Percentiles rank a stretch among this genome's conserved stretches.
Evolutionary conservation across 2,888 invertebrate genomes (phyloP).

Genomic region (Chrysopilus asiliformis): DNA sequence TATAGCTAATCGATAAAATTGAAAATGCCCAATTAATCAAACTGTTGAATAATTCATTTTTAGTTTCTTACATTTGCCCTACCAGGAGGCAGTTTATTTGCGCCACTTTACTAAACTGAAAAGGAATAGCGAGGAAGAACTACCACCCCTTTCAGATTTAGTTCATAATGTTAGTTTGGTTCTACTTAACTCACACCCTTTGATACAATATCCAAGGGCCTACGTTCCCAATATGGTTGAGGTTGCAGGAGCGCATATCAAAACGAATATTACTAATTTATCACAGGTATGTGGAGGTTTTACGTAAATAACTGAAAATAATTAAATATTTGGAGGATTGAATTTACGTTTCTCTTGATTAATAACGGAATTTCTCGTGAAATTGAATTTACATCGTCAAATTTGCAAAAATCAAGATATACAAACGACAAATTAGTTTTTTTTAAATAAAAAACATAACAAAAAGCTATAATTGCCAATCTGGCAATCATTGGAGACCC

Average conservation of each 20-base stretch:
- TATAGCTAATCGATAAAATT: slow-evolving; percentile 12
- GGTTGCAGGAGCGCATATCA: slow-evolving; percentile 29
- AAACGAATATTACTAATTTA: slow-evolving; percentile 6
- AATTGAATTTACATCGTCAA: too few relatives aligned
- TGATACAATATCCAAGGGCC: slow-evolving; percentile 29
- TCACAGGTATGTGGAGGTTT: slow-evolving; percentile 6
- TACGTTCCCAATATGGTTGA: slow-evolving; percentile 33
- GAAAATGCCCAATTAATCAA: background rate
- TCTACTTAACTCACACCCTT: slow-evolving; percentile 32
- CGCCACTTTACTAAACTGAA: slow-evolving; percentile 22
- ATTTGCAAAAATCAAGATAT: too few relatives aligned
- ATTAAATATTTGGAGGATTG: too few relatives aligned
- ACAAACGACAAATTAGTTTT: too few relatives aligned
- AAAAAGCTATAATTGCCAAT: too few relatives aligned
- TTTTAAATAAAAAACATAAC: too few relatives aligned
- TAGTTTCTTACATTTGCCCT: slow-evolving; percentile 33
- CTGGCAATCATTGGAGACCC: too few relatives aligned
- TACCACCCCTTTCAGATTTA: slow-evolving; percentile 32
- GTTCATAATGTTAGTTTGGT: slow-evolving; percentile 31
- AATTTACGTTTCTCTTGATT: too few relatives aligned
- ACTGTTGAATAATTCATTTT: slow-evolving; percentile 4
- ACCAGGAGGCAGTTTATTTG: slow-evolving; percentile 30
- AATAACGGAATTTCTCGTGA: too few relatives aligned
- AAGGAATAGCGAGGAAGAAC: slow-evolving; percentile 2
- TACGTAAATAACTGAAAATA: too few relatives aligned